Evolutionary conservation across 2,113 vertebrate species (phyloP), one percentile per base, ranked within the genome.

Genomic region (Plectropomus leopardus): DNA sequence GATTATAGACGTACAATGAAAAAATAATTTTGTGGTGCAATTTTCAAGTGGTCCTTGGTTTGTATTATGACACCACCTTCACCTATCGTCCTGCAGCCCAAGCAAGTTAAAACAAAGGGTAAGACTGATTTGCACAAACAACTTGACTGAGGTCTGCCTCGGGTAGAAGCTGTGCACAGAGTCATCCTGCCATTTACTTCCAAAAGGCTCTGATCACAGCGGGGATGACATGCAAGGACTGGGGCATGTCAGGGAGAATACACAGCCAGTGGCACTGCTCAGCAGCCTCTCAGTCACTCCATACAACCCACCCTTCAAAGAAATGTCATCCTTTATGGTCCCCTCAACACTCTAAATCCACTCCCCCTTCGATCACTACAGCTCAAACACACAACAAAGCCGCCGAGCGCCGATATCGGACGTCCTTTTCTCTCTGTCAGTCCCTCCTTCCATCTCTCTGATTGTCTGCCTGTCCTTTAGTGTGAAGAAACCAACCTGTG

Each of bases 391-490:
- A 93, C 93, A 92, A 94, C 91, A 93, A 93, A 92, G 91, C 86
- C 80, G 66, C 89, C 50, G 44, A 83, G 89, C 82, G 88, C 89
- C 86, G 58, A 94, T 94, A 94, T 92, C 87, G 88, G 88, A 88
- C 86, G 60, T 91, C 93, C 87, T 90, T 90, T 89, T 74, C 78
- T 88, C 85, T 88, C 86, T 85, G 78, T 89, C 86, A 66, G 86
- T 85, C 88, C 89, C 82, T 87, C 85, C 83, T 88, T 86, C 90
- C 76, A 72, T 76, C 84, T 77, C 90, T 93, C 86, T 93, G 92
- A 93, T 93, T 94, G 95, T 95, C 86, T 88, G 90, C 84, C 93
- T 95, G 90, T 96, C 94, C 94, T 96, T 96, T 94, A 90, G 94
- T 86, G 89, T 90, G 90, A 90, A 92, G 92, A 95, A 94, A 86